Conservation (phyloP, 2,888 invertebrate genomes). For the Tenthredo distinguenda region DNA sequence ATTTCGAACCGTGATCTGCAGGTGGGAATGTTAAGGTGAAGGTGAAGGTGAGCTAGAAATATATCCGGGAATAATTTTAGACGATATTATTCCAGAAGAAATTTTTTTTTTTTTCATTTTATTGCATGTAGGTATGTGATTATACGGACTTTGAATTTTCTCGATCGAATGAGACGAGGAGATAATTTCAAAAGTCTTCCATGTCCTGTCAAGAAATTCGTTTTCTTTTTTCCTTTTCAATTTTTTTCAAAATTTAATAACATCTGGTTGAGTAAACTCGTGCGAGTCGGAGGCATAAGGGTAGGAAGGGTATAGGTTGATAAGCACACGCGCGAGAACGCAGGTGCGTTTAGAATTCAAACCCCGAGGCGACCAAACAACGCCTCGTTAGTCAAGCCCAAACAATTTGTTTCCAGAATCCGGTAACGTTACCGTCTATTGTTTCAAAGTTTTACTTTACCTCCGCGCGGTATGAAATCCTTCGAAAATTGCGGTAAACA, state of each 20-base stretch:
- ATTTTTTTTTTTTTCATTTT: too few relatives aligned
- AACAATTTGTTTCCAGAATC: constrained; percentile 37
- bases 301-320: background rate
- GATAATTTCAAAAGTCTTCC: too few relatives aligned
- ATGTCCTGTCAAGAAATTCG: too few relatives aligned
- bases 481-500: background rate
- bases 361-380: constrained; percentile 32
- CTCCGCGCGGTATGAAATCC: background rate
- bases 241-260: too few relatives aligned
- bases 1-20: background rate
- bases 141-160: too few relatives aligned
- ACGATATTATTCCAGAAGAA: too few relatives aligned
- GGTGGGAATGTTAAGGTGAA: background rate
- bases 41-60: background rate
- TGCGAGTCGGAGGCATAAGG: background rate
- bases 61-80: too few relatives aligned
- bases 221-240: too few relatives aligned
- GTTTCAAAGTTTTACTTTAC: constrained; percentile 36
- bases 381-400: constrained; percentile 42
- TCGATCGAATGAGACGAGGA: too few relatives aligned
- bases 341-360: constrained; percentile 39
- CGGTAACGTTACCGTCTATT: background rate
- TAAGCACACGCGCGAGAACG: background rate
- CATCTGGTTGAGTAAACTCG: background rate
- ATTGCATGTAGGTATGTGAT: too few relatives aligned